Base-by-base conservation (phyloP, 2,888 invertebrate species). In the Hartigia nigra region DNA sequence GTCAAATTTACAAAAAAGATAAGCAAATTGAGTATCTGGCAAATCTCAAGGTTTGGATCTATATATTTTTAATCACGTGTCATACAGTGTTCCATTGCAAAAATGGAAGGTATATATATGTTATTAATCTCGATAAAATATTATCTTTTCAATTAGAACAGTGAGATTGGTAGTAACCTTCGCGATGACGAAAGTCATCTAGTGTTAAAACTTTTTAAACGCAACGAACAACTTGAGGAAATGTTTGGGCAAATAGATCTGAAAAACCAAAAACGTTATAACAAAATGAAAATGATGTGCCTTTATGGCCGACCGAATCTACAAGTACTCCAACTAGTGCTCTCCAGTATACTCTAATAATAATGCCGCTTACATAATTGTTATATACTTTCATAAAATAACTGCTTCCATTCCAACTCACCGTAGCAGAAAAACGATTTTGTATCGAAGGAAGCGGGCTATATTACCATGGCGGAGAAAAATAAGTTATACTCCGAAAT, bases 1-100 rank as follows among this genome's bases (percentile, higher is more conserved):
- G 83, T 77, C 88, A 89, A 80, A 77, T 89, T 76, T 82, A 82
- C 31, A 87, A 87, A 75, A 88, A 86, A 82, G 85, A 89, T 55
- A 85, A 83, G 79, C 86, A 87, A 76, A 86, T 89, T 69, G 88
- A 89, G 76, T 84, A 81, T 80, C 81, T 89, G 12, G 23, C 12
- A 12, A 31, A 11, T 3, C 72, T 34, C 9, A 72, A 72, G 32
- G 72, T 32, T 31, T 31, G 31, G 12, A 70, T 31, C 23, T 72
- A 12, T 32, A 31, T 32, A 72, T 31, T 72, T 69, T 72, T 31
- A 31, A 72, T 23, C 23, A 23, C 23, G 23, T 55, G 23, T 55
- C 55, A 23, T 23, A 55, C 23, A 55, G 9, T 55, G 4, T 23
- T 55, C 55, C 23, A 55, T 55, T 55, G 0, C 9, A 55, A 55